phyloP scores from a whole-genome alignment of 2,113 vertebrate genomes.

The Ceratotherium simum region DNA sequence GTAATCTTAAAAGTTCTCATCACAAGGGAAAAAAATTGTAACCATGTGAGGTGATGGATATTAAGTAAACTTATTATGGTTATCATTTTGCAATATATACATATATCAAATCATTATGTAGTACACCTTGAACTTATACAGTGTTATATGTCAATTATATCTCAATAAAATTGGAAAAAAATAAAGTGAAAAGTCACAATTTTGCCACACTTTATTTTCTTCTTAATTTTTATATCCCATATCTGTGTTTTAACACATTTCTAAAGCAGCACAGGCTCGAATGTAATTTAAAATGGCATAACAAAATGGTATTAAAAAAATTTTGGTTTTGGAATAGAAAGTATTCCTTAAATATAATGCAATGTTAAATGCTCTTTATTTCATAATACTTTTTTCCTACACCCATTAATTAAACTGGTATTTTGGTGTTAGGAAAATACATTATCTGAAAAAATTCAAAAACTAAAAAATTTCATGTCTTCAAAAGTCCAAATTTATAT shows the following conservation, averaged over 20 bases:
- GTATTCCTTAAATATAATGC: not conserved
- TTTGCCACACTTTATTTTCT: not conserved
- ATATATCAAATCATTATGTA: not conserved
- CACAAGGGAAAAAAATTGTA: not conserved
- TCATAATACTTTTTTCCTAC: not conserved
- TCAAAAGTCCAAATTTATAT: not conserved
- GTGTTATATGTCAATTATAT: not conserved
- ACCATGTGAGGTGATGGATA: not conserved
- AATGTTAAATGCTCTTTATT: not conserved
- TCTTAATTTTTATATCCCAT: not conserved
- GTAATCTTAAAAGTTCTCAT: not conserved
- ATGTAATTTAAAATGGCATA: not conserved
- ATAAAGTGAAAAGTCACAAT: not conserved
- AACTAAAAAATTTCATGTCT: not conserved
- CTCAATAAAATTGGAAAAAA: not conserved
- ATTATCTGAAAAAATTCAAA: not conserved
- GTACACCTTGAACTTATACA: not conserved
- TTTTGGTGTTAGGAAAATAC: not conserved
- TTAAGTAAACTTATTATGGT: not conserved
- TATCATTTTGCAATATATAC: not conserved
- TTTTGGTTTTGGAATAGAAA: not conserved
- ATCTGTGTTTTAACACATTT: not conserved
- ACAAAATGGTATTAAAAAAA: not conserved
- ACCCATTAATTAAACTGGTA: not conserved
- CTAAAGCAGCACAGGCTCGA: not conserved